Evolutionary conservation across 2,113 vertebrate species (phyloP), one percentile per base, ranked within the genome.

Genomic region (Coryphaenoides rupestris): DNA sequence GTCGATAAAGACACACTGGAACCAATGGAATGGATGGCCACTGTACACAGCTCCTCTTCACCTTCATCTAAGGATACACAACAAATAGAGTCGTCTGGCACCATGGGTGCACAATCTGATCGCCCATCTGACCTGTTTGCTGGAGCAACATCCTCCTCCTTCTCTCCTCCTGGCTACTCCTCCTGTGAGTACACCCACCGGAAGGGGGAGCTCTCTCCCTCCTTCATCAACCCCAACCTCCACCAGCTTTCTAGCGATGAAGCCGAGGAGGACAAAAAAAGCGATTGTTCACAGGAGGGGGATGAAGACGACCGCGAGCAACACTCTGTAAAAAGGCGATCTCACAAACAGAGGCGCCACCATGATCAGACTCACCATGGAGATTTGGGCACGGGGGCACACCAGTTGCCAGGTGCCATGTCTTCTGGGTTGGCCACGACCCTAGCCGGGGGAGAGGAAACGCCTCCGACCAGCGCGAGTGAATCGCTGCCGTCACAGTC

Each of bases 401-500:
- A 81, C 3, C 82, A 78, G 57, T 65, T 69, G 6, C 63, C 78
- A 1, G 74, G 87, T 4, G 60, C 74, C 45, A 78, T 71, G 45
- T 72, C 84, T 2, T 74, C 80, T 54, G 86, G 86, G 55, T 72
- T 84, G 61, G 75, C 76, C 7, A 79, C 83, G 60, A 82, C 81
- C 0, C 65, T 90, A 33, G 91, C 90, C 15, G 90, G 90, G 63
- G 90, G 90, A 63, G 96, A 98, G 74, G 97, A 98, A 81, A 98
- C 96, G 0, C 96, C 96, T 24, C 96, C 96, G 0, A 98, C 95
- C 0, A 98, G 96, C 4, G 89, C 84, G 40, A 99, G 96, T 0
- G 96, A 99, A 69, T 99, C 98, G 0, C 83, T 95, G 68, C 93
- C 95, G 5, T 95, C 95, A 45, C 95, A 96, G 74, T 98, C 95